phyloP scores from a whole-genome alignment of 2,888 invertebrate genomes.

The Protodeltote pygarga region DNA sequence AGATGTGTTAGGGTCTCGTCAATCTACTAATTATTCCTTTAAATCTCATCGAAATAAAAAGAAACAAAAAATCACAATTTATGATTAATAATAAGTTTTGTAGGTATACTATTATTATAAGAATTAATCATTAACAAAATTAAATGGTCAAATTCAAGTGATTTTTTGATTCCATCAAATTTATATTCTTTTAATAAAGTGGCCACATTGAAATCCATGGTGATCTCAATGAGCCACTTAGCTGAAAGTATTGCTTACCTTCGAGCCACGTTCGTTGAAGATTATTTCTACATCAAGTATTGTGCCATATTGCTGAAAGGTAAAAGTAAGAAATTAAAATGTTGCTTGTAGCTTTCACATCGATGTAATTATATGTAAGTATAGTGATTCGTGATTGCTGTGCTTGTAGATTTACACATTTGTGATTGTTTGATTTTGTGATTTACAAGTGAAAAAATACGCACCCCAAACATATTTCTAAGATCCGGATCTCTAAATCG shows the following conservation, averaged over 20 bases:
- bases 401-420: conserved; percentile 44
- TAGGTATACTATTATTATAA: not conserved
- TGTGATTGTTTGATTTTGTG: too few relatives aligned
- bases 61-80: conserved; percentile 33
- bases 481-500: conserved; percentile 99
- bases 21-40: conserved; percentile 41
- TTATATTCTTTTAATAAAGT: conserved; percentile 47
- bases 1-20: too few relatives aligned
- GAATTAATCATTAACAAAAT: not conserved
- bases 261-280: conserved; percentile 99
- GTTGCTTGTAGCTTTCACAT: conserved; percentile 13
- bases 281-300: conserved; percentile 99
- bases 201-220: conserved; percentile 69
- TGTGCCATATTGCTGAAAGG: conserved; percentile 98
- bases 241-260: conserved; percentile 91
- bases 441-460: conserved; percentile 77
- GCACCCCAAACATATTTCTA: conserved; percentile 99
- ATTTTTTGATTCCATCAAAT: conserved; percentile 36
- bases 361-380: too few relatives aligned
- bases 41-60: conserved; percentile 21
- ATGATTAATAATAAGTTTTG: not conserved
- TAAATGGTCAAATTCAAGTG: not conserved
- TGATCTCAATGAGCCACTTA: conserved; percentile 76
- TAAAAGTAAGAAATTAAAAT: conserved; percentile 72
- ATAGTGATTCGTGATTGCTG: conserved; percentile 54